Evolutionary conservation across 2,113 vertebrate species (phyloP).

Genomic region (Microtus ochrogaster): DNA sequence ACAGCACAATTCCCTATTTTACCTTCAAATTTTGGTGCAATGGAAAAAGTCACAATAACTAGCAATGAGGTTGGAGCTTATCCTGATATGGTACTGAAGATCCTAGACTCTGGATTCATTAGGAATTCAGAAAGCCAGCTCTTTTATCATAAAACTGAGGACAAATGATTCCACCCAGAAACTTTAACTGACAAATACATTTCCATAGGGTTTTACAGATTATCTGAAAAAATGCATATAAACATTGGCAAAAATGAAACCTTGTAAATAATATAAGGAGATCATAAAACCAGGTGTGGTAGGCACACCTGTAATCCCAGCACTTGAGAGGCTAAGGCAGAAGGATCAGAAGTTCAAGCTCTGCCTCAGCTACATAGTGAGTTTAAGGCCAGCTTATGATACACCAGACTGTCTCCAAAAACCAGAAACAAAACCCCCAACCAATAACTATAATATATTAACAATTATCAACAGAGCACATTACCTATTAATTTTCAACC

Average conservation of each 20-base stretch:
- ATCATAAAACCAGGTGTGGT: background rate
- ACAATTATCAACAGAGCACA: background rate
- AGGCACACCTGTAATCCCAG: background rate
- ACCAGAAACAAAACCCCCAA: background rate
- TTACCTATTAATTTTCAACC: conserved; percentile 17
- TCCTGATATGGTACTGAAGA: background rate
- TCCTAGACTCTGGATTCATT: background rate
- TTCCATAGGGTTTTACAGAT: background rate
- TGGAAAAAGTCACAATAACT: background rate
- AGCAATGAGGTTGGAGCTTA: background rate
- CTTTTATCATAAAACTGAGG: background rate
- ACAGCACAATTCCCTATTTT: background rate
- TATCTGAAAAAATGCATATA: background rate
- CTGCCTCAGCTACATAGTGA: background rate
- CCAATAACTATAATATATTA: background rate
- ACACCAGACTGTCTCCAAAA: too few relatives aligned
- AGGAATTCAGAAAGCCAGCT: background rate
- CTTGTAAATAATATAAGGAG: background rate
- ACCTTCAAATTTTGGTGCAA: conserved; percentile 17
- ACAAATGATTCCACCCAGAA: background rate
- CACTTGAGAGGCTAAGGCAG: background rate
- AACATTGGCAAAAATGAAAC: background rate
- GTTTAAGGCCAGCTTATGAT: background rate
- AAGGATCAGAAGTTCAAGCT: background rate
- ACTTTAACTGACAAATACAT: background rate